Evolutionary conservation across 2,888 invertebrate genomes (phyloP).

Genomic region (Fragum fragum): DNA sequence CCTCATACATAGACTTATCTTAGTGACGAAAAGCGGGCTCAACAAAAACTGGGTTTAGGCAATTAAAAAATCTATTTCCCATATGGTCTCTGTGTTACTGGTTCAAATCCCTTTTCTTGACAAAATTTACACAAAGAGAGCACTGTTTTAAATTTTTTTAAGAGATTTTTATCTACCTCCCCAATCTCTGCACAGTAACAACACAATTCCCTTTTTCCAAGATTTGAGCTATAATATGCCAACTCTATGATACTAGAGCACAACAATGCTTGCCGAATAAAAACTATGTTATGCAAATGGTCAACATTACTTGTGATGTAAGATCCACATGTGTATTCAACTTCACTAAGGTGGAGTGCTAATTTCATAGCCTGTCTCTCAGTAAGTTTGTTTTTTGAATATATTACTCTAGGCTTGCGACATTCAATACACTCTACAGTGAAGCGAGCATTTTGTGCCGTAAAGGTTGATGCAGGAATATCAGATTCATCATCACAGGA

Average conservation of each 20-base stretch:
- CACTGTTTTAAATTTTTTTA: conserved; percentile 30
- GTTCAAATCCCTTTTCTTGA: background rate
- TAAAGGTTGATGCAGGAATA: too few species aligned
- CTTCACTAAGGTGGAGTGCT: conserved; percentile 16
- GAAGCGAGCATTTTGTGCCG: conserved; percentile 29
- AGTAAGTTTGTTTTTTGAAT: conserved; percentile 9
- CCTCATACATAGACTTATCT: too few species aligned
- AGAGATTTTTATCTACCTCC: background rate
- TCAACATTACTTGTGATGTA: background rate
- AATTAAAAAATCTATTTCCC: background rate
- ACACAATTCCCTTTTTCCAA: conserved; percentile 4
- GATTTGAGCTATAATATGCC: background rate
- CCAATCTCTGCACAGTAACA: conserved; percentile 13
- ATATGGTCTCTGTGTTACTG: background rate
- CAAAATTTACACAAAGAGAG: conserved; percentile 21
- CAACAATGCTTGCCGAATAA: background rate
- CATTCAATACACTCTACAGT: conserved; percentile 27
- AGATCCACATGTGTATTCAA: conserved; percentile 37
- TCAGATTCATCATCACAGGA: too few species aligned
- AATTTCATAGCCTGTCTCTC: conserved; percentile 10
- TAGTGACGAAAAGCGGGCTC: too few species aligned
- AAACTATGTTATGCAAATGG: background rate
- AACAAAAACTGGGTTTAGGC: too few species aligned
- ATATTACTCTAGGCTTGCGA: conserved; percentile 32
- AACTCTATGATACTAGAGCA: conserved; percentile 11